phyloP scores from a whole-genome alignment of 2,888 invertebrate genomes.

The Pseudococcus longispinus region DNA sequence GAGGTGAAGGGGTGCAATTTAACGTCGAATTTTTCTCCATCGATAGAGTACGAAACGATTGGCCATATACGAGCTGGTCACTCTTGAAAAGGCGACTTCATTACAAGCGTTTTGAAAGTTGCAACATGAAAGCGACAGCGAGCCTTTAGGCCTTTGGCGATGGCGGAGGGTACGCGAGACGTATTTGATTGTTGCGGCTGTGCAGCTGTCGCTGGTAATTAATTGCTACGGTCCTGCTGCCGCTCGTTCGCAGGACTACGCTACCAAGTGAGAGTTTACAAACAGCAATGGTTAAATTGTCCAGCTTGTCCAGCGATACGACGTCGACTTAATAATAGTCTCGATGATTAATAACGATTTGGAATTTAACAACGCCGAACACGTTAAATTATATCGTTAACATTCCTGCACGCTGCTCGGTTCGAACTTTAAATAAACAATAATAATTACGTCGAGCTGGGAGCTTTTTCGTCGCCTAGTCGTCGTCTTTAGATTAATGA shows the following conservation, averaged over 20 bases:
- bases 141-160: background rate
- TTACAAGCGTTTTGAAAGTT: background rate
- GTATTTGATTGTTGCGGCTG: conserved; percentile 56
- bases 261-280: background rate
- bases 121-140: background rate
- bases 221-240: conserved; percentile 3
- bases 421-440: conserved; percentile 37
- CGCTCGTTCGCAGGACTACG: background rate
- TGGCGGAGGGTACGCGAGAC: background rate
- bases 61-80: background rate
- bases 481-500: conserved; percentile 16
- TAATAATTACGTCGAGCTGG: conserved; percentile 30
- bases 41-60: background rate
- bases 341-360: conserved; percentile 50
- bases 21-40: background rate
- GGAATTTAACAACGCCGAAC: conserved; percentile 13
- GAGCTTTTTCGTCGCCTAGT: background rate
- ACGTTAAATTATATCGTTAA: conserved; percentile 54
- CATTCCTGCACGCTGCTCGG: conserved; percentile 22
- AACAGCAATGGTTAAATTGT: conserved; percentile 47
- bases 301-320: conserved; percentile 46
- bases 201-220: conserved; percentile 51
- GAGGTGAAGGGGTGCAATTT: too few species aligned
- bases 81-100: background rate
- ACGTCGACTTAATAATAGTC: conserved; percentile 56